phyloP scores from a whole-genome alignment of 2,113 vertebrate genomes.

The Plotosus lineatus region DNA sequence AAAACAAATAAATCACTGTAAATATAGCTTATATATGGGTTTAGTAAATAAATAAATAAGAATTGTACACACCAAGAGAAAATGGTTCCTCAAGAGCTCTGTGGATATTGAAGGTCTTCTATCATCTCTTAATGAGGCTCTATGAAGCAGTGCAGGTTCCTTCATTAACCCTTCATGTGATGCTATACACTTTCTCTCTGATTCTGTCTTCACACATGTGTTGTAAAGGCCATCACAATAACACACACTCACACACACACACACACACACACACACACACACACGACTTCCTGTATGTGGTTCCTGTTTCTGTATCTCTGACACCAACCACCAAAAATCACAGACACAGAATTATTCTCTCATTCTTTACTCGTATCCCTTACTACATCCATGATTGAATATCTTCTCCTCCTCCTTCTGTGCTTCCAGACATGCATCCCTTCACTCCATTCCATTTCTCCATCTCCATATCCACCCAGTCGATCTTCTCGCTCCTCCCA shows the following conservation, averaged over 20 bases:
- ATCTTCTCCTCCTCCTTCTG: conserved; percentile 40
- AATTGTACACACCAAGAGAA: not conserved
- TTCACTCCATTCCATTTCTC: conserved; percentile 36
- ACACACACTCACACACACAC: not conserved
- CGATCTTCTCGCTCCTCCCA: conserved; percentile 33
- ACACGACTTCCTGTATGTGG: not conserved
- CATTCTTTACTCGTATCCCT: not conserved
- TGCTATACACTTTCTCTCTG: not conserved
- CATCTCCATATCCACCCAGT: conserved; percentile 46
- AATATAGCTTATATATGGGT: too few relatives aligned
- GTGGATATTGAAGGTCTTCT: not conserved
- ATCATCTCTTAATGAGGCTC: not conserved
- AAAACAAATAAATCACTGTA: too few relatives aligned
- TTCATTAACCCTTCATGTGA: not conserved
- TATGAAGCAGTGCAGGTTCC: not conserved
- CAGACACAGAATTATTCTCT: conserved; percentile 25
- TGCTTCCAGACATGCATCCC: conserved; percentile 15
- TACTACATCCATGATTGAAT: conserved; percentile 33
- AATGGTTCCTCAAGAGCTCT: not conserved
- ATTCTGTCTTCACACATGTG: not conserved
- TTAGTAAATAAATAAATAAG: not conserved
- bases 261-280: conserved; percentile 2
- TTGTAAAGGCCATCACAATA: not conserved
- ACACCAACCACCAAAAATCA: not conserved
- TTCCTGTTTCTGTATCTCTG: not conserved